Conservation (phyloP, 2,888 invertebrate genomes). For the Pardosa pseudoannulata region DNA sequence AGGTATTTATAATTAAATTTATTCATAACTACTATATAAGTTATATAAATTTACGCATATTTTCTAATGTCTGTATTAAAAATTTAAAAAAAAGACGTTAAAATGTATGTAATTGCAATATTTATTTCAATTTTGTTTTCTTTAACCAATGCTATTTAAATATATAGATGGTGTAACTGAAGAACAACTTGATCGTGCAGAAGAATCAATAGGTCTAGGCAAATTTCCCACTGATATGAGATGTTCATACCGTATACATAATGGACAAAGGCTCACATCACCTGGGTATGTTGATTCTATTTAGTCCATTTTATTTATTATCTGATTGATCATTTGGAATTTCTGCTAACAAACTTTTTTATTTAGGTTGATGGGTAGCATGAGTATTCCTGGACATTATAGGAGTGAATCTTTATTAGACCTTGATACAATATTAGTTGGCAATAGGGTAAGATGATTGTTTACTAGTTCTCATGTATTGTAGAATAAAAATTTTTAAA, state of each 20-base stretch:
- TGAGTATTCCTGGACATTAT: conserved; percentile 72
- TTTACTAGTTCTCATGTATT: too few species aligned
- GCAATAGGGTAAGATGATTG: conserved; percentile 61
- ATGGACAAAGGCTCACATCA: conserved; percentile 75
- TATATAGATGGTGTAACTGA: conserved; percentile 73
- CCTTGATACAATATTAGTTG: conserved; percentile 61
- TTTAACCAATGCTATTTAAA: not conserved
- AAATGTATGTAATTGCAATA: too few species aligned
- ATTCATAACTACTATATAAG: too few species aligned
- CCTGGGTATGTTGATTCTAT: conserved; percentile 70
- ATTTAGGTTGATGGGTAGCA: conserved; percentile 73
- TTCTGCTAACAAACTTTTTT: not conserved
- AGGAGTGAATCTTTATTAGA: conserved; percentile 72
- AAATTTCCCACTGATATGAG: conserved; percentile 75
- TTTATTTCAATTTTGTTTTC: too few species aligned
- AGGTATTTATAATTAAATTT: too few species aligned
- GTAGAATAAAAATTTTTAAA: too few species aligned
- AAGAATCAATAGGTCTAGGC: conserved; percentile 72
- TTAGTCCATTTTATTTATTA: not conserved
- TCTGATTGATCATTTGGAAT: not conserved
- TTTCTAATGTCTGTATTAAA: too few species aligned
- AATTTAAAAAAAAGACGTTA: too few species aligned
- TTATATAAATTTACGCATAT: too few species aligned
- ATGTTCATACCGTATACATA: conserved; percentile 76
- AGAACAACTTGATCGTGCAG: conserved; percentile 72